Percentiles rank a stretch among this genome's conserved stretches.
phyloP scores from a whole-genome alignment of 2,113 vertebrate genomes.

The Xiphorhynchus elegans region DNA sequence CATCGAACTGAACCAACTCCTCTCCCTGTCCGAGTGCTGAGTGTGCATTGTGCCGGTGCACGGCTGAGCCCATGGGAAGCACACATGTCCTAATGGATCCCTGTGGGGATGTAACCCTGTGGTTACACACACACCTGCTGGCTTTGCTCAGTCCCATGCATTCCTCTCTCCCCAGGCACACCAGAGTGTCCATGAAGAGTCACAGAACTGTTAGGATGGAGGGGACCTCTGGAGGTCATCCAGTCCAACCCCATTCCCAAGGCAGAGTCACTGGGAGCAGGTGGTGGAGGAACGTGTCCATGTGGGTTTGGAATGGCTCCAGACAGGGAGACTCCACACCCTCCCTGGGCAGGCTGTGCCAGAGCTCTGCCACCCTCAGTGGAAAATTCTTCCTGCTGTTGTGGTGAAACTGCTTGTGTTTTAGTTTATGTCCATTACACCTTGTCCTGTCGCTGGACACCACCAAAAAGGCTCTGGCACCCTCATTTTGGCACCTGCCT shows the following conservation, averaged over 20 bases:
- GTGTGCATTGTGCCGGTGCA: neutral
- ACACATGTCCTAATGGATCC: neutral
- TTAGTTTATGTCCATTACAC: neutral
- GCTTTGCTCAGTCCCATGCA: too few relatives aligned
- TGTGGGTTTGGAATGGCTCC: neutral
- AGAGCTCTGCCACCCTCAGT: neutral
- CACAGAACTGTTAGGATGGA: accelerated
- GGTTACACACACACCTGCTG: neutral
- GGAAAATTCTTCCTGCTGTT: accelerated
- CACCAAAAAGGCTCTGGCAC: neutral
- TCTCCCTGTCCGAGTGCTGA: neutral
- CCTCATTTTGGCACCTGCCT: neutral
- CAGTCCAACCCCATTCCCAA: neutral
- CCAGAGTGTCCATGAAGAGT: neutral
- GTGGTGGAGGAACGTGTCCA: neutral
- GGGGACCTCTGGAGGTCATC: too few relatives aligned
- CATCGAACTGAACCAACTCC: accelerated
- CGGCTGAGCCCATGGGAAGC: neutral
- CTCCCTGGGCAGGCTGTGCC: neutral
- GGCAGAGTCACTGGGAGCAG: neutral
- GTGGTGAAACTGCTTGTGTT: neutral
- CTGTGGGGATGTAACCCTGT: too few relatives aligned
- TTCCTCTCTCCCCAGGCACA: neutral
- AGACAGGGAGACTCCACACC: neutral
- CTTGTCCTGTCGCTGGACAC: neutral